Base-by-base conservation (phyloP, 2,797 vertebrate genomes). In the Diplodus sargus region DNA sequence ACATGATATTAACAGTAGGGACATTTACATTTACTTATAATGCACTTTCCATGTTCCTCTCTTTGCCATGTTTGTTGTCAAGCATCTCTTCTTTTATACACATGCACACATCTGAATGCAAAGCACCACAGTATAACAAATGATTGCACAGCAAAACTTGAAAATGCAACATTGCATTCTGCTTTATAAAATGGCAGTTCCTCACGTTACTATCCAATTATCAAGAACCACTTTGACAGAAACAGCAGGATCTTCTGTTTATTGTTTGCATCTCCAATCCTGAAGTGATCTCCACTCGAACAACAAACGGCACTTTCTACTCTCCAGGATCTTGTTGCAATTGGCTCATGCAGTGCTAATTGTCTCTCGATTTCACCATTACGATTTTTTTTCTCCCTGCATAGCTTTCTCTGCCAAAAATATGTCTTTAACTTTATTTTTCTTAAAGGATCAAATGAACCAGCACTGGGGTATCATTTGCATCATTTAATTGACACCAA, bases 201-300 rank as follows among this genome's bases (percentile, higher is more conserved):
- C 30, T 59, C 4, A 20, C 72, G 43, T 56, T 23, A 11, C 74
- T 63, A 71, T 80, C 56, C 51, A 83, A 71, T 87, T 63, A 86
- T 70, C 25, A 51, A 70, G 20, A 78, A 48, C 17, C 47, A 62
- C 53, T 78, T 73, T 76, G 45, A 80, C 49, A 74, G 58, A 83
- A 85, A 72, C 78, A 72, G 51, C 43, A 74, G 17, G 68, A 64
- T 68, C 20, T 61, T 76, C 6, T 30, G 22, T 78, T 78, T 34
- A 73, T 76, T 66, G 70, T 79, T 79, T 78, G 17, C 0, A 0
- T 75, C 62, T 74, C 51, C 13, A 52, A 39, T 72, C 9, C 0
- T 39, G 20, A 64, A 74, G 69, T 65, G 51, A 73, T 84, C 34
- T 51, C 73, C 28, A 48, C 66, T 78, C 73, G 77, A 72, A 74